Conservation (phyloP, 2,888 invertebrate genomes). For the Dichetophora obliterata region DNA sequence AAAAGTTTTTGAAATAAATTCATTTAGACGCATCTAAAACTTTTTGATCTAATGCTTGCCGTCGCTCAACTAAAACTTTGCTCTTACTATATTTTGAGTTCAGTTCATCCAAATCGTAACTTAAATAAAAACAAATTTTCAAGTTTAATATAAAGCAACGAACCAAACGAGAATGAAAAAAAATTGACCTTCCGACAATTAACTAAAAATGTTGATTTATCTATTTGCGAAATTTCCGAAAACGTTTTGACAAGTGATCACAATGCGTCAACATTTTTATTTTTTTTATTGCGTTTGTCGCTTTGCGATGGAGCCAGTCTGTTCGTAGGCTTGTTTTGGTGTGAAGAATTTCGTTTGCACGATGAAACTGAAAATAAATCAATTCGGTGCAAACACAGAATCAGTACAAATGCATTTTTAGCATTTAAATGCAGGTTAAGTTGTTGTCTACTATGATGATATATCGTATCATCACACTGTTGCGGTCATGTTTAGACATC, state of each 20-base stretch:
- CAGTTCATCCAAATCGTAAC: conserved; percentile 34
- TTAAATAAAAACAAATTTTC: conserved; percentile 39
- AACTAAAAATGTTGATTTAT: conserved; percentile 48
- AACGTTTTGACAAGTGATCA: conserved; percentile 16
- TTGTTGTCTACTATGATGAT: not conserved
- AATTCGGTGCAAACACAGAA: not conserved
- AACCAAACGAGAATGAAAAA: not conserved
- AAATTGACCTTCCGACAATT: conserved; percentile 52
- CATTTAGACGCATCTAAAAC: not conserved
- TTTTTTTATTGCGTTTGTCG: not conserved
- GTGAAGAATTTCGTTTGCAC: conserved; percentile 11
- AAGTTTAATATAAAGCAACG: conserved; percentile 44
- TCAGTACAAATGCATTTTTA: not conserved
- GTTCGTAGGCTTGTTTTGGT: conserved; percentile 11
- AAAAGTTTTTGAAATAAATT: not conserved
- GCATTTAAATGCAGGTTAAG: not conserved
- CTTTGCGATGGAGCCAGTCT: not conserved
- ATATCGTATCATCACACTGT: conserved; percentile 6
- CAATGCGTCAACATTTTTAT: conserved; percentile 22
- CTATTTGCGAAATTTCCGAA: conserved; percentile 41
- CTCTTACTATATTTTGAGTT: conserved; percentile 36
- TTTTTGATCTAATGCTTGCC: not conserved
- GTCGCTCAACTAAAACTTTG: not conserved
- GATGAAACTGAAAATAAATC: not conserved
- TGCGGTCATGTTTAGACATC: not conserved